Evolutionary conservation across 2,113 vertebrate species (phyloP), one percentile per base, ranked within the genome.

Genomic region (Dermatemys mawii): DNA sequence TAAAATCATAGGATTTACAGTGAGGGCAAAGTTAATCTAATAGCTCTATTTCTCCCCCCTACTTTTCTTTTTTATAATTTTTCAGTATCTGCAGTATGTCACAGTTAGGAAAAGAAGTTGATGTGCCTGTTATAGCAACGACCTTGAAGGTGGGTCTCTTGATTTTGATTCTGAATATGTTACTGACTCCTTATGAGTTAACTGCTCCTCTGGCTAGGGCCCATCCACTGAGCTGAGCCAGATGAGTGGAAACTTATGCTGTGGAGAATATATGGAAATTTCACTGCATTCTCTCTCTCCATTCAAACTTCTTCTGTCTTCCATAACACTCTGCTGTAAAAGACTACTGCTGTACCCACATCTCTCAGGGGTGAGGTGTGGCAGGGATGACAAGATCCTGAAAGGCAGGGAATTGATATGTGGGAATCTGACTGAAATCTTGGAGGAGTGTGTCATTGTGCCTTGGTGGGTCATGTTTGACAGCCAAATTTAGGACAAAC

Each of bases 1-100:
- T 44, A 21, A 54, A 92, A 48, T 60, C 35, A 92, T 63, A 85
- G 8, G 11, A 13, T 70, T 73, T 46, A 75, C 7, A 76, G 46
- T 53, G 70, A 24, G 5, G 38, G 73, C 67, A 17, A 86, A 63
- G 41, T 44, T 27, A 76, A 76, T 13, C 24, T 38, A 70, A 38
- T 38, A 7, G 4, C 3, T 21, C 8, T 75, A 0, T 11, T 79
- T 67, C 8, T 80, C 51, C n/a, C 11, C n/a, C 8, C 10, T 10
- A 6, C 8, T 67, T 81, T 73, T 63, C 6, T 11, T 67, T 60
- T 70, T 81, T 70, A 11, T 83, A n/a, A 38, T 80, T 11, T 17
- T 67, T 83, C 26, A n/a, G 19, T 41, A n/a, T 51, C n/a, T 88
- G 26, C 54, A 63, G 9, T 0, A 1, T 81, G 26, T 78, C 11